These are phyloP conservation scores for Myrmophylax atrothorax DNA, from an alignment of 2,113 vertebrate species.

Conservation along the genomic window DNA sequence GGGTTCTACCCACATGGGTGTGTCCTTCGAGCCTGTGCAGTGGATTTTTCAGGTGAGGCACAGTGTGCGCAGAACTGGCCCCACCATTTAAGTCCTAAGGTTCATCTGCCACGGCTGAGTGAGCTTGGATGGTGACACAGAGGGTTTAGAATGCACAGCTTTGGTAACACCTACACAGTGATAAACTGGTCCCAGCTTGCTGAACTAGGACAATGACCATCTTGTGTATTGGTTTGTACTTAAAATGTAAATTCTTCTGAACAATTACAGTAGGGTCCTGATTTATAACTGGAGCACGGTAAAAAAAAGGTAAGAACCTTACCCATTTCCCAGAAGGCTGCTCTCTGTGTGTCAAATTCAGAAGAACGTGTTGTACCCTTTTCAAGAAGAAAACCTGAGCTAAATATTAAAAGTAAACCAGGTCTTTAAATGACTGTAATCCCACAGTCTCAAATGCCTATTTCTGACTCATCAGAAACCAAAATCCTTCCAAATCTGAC, in stretches of 20 bases:
- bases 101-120: too few relatives aligned
- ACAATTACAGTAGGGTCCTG: background rate
- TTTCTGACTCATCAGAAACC: background rate
- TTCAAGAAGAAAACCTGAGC: background rate
- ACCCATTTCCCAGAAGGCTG: background rate
- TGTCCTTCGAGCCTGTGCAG: too few relatives aligned
- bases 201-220: background rate
- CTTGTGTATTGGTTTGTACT: background rate
- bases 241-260: background rate
- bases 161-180: too few relatives aligned
- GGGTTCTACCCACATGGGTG: too few relatives aligned
- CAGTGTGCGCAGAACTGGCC: too few relatives aligned
- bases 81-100: too few relatives aligned
- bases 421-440: background rate
- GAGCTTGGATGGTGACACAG: too few relatives aligned
- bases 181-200: too few relatives aligned
- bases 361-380: background rate
- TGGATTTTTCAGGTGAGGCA: too few relatives aligned
- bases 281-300: background rate
- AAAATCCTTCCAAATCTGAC: slow-evolving; percentile 26
- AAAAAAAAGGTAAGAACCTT: background rate
- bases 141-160: too few relatives aligned
- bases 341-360: background rate
- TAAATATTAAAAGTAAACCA: background rate
- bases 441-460: background rate